Evolutionary conservation across 2,797 vertebrate species (phyloP).

Genomic region (Galaxias olidus): DNA sequence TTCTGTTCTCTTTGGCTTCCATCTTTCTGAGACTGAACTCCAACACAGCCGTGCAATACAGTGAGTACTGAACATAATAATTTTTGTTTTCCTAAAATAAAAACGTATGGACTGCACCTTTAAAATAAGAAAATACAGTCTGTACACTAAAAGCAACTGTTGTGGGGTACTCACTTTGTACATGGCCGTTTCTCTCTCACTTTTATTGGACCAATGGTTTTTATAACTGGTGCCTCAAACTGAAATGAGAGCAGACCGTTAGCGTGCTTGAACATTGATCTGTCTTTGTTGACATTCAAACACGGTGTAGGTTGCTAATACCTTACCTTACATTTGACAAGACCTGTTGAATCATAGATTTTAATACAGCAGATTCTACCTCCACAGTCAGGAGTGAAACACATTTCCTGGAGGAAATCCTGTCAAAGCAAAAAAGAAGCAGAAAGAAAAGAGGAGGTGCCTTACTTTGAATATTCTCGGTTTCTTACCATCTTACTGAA

Average conservation of each 20-base stretch:
- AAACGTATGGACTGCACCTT: too few species aligned
- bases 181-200: slow-evolving; percentile 83
- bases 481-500: background rate
- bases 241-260: slow-evolving; percentile 60
- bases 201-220: slow-evolving; percentile 69
- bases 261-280: background rate
- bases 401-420: slow-evolving; percentile 87
- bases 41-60: too few species aligned
- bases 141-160: background rate
- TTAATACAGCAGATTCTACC: slow-evolving; percentile 85
- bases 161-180: slow-evolving; percentile 81
- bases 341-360: slow-evolving; percentile 82
- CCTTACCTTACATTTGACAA: slow-evolving; percentile 89
- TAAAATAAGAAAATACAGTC: too few species aligned
- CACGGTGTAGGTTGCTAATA: background rate
- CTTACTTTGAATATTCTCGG: background rate
- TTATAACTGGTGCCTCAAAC: slow-evolving; percentile 86
- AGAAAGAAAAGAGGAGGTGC: background rate
- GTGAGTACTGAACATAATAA: background rate
- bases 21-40: slow-evolving; percentile 84
- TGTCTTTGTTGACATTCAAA: background rate
- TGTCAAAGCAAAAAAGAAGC: slow-evolving; percentile 49
- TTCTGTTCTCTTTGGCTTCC: slow-evolving; percentile 82
- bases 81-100: too few species aligned
- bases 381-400: slow-evolving; percentile 91